Percentiles rank a stretch among this genome's conserved stretches.
Evolutionary conservation across 1,140 invertebrate species (phyloP).

Genomic region (Cylas formicarius): DNA sequence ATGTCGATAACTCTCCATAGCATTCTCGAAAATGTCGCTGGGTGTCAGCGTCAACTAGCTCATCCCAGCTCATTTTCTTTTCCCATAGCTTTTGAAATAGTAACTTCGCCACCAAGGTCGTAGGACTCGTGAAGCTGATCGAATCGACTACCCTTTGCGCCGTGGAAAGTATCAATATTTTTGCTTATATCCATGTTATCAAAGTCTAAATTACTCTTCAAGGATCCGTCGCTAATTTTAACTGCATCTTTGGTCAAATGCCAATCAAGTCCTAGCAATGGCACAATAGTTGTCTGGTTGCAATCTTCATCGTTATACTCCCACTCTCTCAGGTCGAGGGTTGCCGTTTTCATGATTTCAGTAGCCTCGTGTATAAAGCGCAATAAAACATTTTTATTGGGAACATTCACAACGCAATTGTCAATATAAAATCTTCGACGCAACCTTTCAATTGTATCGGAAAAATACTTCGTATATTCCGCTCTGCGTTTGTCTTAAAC

Average conservation of each 20-base stretch:
- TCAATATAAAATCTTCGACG: constrained; percentile 28
- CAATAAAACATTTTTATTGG: constrained; percentile 9
- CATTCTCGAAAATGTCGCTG: constrained; percentile 11
- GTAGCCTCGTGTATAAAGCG: constrained; percentile 17
- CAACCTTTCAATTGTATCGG: constrained; percentile 4
- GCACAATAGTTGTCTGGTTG: background rate
- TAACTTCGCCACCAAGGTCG: constrained; percentile 14
- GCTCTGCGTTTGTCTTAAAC: background rate
- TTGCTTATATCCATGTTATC: constrained; percentile 5
- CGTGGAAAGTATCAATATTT: constrained; percentile 7
- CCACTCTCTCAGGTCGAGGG: constrained; percentile 31
- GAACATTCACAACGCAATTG: constrained; percentile 25
- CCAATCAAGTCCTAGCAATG: constrained; percentile 5
- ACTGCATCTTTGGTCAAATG: background rate
- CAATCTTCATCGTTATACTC: constrained; percentile 1
- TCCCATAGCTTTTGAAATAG: constrained; percentile 10
- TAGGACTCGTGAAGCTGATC: constrained; percentile 5
- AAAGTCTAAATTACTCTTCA: background rate
- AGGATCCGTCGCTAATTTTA: background rate
- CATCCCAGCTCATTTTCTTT: constrained; percentile 11
- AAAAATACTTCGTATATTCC: background rate
- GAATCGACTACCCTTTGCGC: constrained; percentile 8
- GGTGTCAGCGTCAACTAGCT: constrained; percentile 10
- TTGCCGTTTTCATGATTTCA: constrained; percentile 17
- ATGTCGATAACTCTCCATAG: constrained; percentile 4